phyloP scores from a whole-genome alignment of 2,888 invertebrate genomes.

The Heteropelma amictum region DNA sequence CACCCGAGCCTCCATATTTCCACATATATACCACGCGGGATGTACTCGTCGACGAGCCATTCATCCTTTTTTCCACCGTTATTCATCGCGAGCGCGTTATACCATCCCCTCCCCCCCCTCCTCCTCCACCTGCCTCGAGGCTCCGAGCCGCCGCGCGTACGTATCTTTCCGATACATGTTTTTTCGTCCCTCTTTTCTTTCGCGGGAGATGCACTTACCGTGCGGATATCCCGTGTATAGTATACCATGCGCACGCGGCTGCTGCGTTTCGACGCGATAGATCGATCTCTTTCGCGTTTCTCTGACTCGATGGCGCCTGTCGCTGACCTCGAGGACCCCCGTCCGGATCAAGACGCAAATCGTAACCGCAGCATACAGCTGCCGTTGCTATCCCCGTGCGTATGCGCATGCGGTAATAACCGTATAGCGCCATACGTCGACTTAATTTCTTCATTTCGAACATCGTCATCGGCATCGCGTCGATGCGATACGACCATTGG shows the following conservation, averaged over 20 bases:
- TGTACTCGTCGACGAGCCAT: background rate
- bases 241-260: conserved; percentile 35
- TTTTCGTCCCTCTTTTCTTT: background rate
- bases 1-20: background rate
- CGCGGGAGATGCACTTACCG: background rate
- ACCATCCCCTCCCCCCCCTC: background rate
- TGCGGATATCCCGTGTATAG: conserved; percentile 38
- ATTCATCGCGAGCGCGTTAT: background rate
- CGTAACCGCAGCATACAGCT: conserved; percentile 30
- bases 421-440: too few relatives aligned
- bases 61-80: background rate
- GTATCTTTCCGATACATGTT: background rate
- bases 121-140: background rate
- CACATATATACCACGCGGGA: background rate
- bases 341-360: conserved; percentile 39
- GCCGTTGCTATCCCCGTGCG: conserved; percentile 4
- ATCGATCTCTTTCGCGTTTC: conserved; percentile 48
- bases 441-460: too few relatives aligned
- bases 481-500: too few relatives aligned
- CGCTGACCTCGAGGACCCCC: conserved; percentile 65
- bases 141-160: background rate
- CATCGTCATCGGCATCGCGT: too few relatives aligned
- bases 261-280: conserved; percentile 39
- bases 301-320: conserved; percentile 65
- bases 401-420: too few relatives aligned